Evolutionary conservation across 1,140 invertebrate species (phyloP), one percentile per base, ranked within the genome.

Genomic region (Drosophila takahashii): DNA sequence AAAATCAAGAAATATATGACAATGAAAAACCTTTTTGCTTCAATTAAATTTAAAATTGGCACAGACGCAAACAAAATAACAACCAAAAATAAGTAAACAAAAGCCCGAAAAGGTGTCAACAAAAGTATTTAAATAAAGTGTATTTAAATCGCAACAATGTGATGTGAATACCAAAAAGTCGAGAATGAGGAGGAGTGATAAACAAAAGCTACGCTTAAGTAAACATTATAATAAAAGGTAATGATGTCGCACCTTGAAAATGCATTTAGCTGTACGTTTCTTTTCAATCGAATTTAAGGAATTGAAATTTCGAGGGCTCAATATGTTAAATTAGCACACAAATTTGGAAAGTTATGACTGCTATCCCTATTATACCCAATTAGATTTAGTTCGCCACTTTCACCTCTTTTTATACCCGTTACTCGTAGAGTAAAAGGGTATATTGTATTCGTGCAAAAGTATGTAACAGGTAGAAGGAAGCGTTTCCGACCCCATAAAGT

Each of bases 11-110:
- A 51, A 42, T 50, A 34, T 41, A 54, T 65, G 71, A 84, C 76
- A 77, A 64, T 69, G 72, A 83, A 76, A 84, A 67, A 58, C 42
- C 42, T 78, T 67, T 57, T 66, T 8, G 56, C 48, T 62, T 78
- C 7, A 70, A 83, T 84, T 77, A 32, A 65, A 65, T 66, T 61
- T 65, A 37, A 51, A 65, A 51, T 56, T 74, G 72, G 71, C 69
- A 70, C 80, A 76, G 16, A 60, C 44, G 44, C 42, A 57, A 77
- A 26, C 15, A 6, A 32, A 29, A 45, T 61, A 29, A 61, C 32
- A 36, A 4, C 18, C n/a, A 27, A 37, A 61, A 41, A 16, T 1
- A 48, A 26, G 42, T 47, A 52, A 67, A 54, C 39, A 67, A 69
- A 37, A 44, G n/a, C 18, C 45, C 11, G 9, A 69, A 70, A 69